Evolutionary conservation across 2,888 invertebrate species (phyloP), one percentile per base, ranked within the genome.

Genomic region (Macropis europaea): DNA sequence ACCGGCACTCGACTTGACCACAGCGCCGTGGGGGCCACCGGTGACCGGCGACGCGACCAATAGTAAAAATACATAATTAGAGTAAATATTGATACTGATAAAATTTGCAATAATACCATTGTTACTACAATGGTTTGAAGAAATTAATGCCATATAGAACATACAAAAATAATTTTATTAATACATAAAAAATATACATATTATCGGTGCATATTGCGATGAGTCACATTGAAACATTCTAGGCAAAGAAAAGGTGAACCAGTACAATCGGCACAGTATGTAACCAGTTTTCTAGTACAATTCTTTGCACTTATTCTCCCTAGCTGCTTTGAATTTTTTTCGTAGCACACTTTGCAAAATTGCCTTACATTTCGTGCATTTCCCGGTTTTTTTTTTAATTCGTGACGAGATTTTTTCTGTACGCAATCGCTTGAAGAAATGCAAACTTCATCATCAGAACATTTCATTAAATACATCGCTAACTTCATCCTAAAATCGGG

Each of bases 281-380:
- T n/a, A n/a, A n/a, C n/a, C n/a, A n/a, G n/a, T n/a, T n/a, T n/a
- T n/a, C n/a, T n/a, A n/a, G n/a, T n/a, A n/a, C n/a, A n/a, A n/a
- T n/a, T n/a, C n/a, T n/a, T n/a, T n/a, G n/a, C n/a, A n/a, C n/a
- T n/a, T n/a, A n/a, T n/a, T n/a, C n/a, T n/a, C n/a, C n/a, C n/a
- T n/a, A n/a, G n/a, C n/a, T n/a, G n/a, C n/a, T n/a, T n/a, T 53
- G 34, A 6, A 64, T 36, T 64, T 56, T 64, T 56, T 56, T 56
- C 36, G 50, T 42, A 19, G n/a, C 62, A 62, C 0, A 52, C 15
- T 32, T 43, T 62, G 42, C 61, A 61, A 52, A 38, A 62, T 43
- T 53, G 42, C n/a, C 62, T 13, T 24, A 34, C 13, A 30, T 30
- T 30, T 30, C 52, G 36, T 30, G 30, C 30, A 6, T 30, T 30